A percentile compares a stretch with the other conserved stretches of the same genome.
Evolutionary conservation across 2,888 invertebrate species (phyloP).

Genomic region (Drosophila greeni): DNA sequence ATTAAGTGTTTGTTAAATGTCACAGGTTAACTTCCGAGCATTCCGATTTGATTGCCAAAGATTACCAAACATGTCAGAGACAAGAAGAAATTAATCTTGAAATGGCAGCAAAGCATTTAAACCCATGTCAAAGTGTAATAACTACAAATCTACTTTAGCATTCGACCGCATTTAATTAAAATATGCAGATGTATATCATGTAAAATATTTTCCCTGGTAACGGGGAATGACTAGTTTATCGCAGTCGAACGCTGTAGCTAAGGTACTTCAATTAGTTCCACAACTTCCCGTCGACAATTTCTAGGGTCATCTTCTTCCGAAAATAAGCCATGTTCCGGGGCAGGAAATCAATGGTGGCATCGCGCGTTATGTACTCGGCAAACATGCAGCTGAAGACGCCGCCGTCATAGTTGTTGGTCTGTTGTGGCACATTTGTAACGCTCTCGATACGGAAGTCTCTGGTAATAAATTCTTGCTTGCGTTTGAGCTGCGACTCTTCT

Average conservation of each 20-base stretch:
- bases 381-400: conserved; percentile 98
- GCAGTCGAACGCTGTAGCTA: background rate
- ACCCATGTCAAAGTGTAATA: conserved; percentile 6
- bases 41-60: conserved; percentile 12
- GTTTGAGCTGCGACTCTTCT: conserved; percentile 93
- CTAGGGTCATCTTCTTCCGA: conserved; percentile 59
- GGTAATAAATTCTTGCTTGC: too few species aligned
- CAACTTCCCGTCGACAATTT: background rate
- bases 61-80: background rate
- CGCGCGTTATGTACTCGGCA: conserved; percentile 92
- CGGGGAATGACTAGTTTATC: background rate
- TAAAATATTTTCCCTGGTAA: background rate
- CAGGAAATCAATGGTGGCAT: conserved; percentile 88
- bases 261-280: background rate
- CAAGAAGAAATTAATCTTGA: conserved; percentile 12
- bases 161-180: conserved; percentile 34
- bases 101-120: conserved; percentile 3
- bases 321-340: conserved; percentile 92
- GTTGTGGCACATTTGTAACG: conserved; percentile 70
- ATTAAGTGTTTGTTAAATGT: conserved; percentile 17
- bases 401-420: conserved; percentile 80
- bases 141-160: conserved; percentile 10
- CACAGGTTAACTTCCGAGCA: conserved; percentile 3
- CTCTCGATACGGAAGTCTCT: conserved; percentile 83
- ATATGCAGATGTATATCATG: background rate